phyloP scores from a whole-genome alignment of 2,888 invertebrate species.

The Hypsopygia costalis region DNA sequence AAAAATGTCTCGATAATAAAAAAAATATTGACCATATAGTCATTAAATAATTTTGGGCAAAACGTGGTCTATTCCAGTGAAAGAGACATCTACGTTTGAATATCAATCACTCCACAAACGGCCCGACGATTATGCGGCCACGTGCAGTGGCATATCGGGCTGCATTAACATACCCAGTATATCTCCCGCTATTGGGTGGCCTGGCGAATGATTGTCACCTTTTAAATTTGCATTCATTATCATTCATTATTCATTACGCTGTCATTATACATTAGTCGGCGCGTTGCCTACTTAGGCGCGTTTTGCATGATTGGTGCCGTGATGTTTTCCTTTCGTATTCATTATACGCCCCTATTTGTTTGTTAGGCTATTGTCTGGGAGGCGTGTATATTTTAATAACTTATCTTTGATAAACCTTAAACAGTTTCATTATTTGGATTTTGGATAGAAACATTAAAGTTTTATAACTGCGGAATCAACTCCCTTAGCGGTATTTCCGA shows the following conservation, averaged over 20 bases:
- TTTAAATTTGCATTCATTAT: conserved; percentile 75
- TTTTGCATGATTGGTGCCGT: conserved; percentile 62
- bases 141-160: conserved; percentile 65
- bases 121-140: conserved; percentile 55
- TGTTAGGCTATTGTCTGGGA: background rate
- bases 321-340: conserved; percentile 53
- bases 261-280: conserved; percentile 28
- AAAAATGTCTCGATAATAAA: no score
- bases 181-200: conserved; percentile 64
- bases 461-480: no score
- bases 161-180: conserved; percentile 59
- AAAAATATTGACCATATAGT: no score
- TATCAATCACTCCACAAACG: conserved; percentile 60
- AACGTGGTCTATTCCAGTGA: conserved; percentile 24
- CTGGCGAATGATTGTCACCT: conserved; percentile 73
- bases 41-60: background rate
- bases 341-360: conserved; percentile 41
- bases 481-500: no score
- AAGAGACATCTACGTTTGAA: conserved; percentile 29
- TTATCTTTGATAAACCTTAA: background rate
- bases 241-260: conserved; percentile 35
- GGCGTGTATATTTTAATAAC: background rate
- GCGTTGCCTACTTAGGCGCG: conserved; percentile 40
- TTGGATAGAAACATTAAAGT: no score
- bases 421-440: no score